Conservation (phyloP, 2,797 vertebrate species). For the Danio tinwini region DNA sequence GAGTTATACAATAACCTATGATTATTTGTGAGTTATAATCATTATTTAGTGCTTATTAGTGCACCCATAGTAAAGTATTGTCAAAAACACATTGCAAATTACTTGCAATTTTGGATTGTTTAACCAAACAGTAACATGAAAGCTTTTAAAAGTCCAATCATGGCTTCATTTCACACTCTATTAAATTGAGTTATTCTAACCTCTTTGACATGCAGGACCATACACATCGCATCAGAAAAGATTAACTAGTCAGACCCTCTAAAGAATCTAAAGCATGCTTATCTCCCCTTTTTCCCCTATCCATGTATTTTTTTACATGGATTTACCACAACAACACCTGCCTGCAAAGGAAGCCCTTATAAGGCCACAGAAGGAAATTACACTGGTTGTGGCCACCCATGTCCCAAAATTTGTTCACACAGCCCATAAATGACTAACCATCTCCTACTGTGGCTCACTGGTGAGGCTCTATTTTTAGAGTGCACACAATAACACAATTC, state of each 20-base stretch:
- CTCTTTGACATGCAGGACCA: background rate
- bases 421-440: background rate
- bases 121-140: background rate
- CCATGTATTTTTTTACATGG: background rate
- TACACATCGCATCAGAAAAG: background rate
- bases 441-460: background rate
- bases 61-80: no score
- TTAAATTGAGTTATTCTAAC: background rate
- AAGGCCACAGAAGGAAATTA: background rate
- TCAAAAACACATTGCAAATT: background rate
- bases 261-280: slow-evolving; percentile 6
- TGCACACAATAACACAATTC: no score
- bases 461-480: slow-evolving; percentile 1
- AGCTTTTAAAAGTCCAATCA: background rate
- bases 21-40: no score
- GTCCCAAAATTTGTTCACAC: background rate
- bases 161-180: background rate
- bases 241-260: slow-evolving; percentile 14
- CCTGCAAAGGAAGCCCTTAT: background rate
- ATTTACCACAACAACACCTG: background rate
- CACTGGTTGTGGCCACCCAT: background rate
- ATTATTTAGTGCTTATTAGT: no score
- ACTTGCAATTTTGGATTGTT: background rate
- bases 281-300: background rate
- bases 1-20: no score